These are phyloP conservation scores for Calycopis cecrops DNA, from an alignment of 1,140 invertebrate species.

Conservation along the genomic window DNA sequence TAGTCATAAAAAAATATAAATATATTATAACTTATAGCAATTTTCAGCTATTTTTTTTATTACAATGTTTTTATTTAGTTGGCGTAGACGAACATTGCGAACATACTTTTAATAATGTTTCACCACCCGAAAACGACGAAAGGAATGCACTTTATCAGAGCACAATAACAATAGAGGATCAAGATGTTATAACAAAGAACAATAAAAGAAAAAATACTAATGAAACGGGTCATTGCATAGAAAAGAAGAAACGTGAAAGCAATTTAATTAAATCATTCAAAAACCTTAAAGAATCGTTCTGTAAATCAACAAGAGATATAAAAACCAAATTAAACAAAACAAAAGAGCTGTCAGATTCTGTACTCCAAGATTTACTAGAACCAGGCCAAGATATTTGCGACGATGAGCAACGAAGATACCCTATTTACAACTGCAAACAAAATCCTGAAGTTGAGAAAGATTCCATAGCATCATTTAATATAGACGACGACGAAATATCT, in stretches of 20 bases:
- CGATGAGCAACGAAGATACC: neutral
- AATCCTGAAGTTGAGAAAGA: slow-evolving; percentile 18
- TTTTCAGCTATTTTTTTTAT: neutral
- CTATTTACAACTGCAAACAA: neutral
- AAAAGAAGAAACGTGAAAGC: slow-evolving; percentile 52
- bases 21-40: neutral
- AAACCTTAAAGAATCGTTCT: slow-evolving; percentile 40
- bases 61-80: slow-evolving; percentile 43
- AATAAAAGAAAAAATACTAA: slow-evolving; percentile 48
- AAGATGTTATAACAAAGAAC: neutral
- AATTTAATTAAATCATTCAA: slow-evolving; percentile 42
- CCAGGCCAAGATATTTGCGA: slow-evolving; percentile 8
- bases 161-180: neutral
- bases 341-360: slow-evolving; percentile 29
- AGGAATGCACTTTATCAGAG: neutral
- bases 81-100: slow-evolving; percentile 59
- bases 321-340: slow-evolving; percentile 31
- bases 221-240: slow-evolving; percentile 34
- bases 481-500: slow-evolving; percentile 41
- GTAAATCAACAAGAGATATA: slow-evolving; percentile 32
- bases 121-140: slow-evolving; percentile 25
- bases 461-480: slow-evolving; percentile 26
- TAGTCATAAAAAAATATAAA: too few species aligned
- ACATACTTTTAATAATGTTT: slow-evolving; percentile 40
- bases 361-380: slow-evolving; percentile 25